Evolutionary conservation across 2,797 vertebrate species (phyloP), one percentile per base, ranked within the genome.

Genomic region (Discoglossus pictus): DNA sequence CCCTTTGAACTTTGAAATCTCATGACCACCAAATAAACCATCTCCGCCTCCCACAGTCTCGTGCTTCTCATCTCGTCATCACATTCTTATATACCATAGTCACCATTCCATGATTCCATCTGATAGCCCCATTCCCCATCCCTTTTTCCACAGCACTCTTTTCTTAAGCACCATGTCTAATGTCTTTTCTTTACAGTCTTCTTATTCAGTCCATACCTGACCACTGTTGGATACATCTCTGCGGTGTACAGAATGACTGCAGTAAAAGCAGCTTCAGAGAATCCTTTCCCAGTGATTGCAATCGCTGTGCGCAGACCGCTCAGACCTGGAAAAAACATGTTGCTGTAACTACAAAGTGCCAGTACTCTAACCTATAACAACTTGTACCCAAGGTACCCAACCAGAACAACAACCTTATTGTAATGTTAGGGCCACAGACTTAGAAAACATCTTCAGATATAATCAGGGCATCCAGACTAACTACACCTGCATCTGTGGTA

Each of bases 171-270:
- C 36, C 5, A 8, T 10, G 21, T 36, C 13, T 20, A 17, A 3
- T n/a, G 7, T 11, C 36, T 8, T 11, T 3, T n/a, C 4, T 3
- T 39, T 11, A 11, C 18, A 20, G 9, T 27, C 6, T 6, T 34
- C 17, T 12, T 35, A 15, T n/a, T n/a, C 18, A 1, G 10, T 24
- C 9, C 1, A 85, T 77, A 96, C 94, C 94, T 94, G 48, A 96
- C 78, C 4, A 95, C 86, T 0, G 95, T 97, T 2, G 95, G 94
- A 51, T 88, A 96, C 50, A 97, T 83, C 80, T 98, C 95, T 0
- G 93, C 87, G 15, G 86, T 91, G 78, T 93, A 94, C 66, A 97
- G 75, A 55, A 79, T 83, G 52, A 90, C 4, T 0, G 84, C 92
- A 2, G 80, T 82, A 82, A 95, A 95, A 2, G 92, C 81, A 4